Evolutionary conservation across 2,888 invertebrate species (phyloP).

Genomic region (Allolobophora icterica): DNA sequence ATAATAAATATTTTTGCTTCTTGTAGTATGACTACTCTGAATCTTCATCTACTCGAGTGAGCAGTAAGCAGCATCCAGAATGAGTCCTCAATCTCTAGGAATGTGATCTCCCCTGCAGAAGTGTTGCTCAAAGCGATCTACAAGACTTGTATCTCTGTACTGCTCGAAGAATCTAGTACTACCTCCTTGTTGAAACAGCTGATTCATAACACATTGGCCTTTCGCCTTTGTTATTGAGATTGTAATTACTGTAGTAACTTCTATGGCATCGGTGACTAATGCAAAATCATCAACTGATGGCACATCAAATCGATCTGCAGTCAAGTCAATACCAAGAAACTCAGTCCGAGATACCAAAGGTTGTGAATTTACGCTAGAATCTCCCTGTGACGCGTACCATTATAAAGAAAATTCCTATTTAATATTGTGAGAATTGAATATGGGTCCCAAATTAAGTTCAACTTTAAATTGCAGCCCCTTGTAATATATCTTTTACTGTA

Average conservation of each 20-base stretch:
- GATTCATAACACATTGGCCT: not conserved
- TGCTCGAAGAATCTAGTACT: not conserved
- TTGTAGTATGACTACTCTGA: constrained; percentile 19
- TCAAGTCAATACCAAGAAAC: too few species aligned
- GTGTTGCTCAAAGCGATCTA: constrained; percentile 23
- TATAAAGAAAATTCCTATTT: not conserved
- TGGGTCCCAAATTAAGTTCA: too few species aligned
- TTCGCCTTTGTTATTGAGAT: not conserved
- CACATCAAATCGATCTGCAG: too few species aligned
- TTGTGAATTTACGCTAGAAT: not conserved
- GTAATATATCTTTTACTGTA: not conserved
- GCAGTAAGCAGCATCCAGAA: constrained; percentile 10
- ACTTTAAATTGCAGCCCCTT: too few species aligned
- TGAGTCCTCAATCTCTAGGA: not conserved
- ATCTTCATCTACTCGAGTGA: not conserved
- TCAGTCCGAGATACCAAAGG: too few species aligned
- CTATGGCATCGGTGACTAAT: too few species aligned
- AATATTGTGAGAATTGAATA: not conserved
- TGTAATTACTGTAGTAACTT: too few species aligned
- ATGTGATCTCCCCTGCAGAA: constrained; percentile 27
- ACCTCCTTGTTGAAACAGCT: not conserved
- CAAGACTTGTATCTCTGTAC: not conserved
- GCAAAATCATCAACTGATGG: too few species aligned
- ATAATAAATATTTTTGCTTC: not conserved
- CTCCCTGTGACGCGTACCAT: not conserved